Base-by-base conservation (phyloP, 2,113 vertebrate species). In the Heliornis fulica region DNA sequence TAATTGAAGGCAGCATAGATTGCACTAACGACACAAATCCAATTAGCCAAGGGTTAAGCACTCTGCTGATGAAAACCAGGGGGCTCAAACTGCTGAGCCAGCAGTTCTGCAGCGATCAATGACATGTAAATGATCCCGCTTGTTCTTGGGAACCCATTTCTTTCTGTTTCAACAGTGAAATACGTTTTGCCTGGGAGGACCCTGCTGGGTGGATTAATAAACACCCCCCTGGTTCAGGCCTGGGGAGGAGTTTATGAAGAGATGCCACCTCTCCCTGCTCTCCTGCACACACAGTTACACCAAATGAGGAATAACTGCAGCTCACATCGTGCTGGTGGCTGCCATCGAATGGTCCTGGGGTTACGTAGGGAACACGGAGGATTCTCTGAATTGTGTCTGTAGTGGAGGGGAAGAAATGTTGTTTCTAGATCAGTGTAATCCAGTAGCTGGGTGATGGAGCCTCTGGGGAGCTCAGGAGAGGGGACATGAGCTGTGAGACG, bases 41-140 rank as follows among this genome's bases (percentile, higher is more conserved):
- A 96, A 96, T 97, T 96, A 95, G 61, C 50, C n/a, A 10, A n/a
- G 93, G 87, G 89, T 45, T 94, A 95, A 97, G 76, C 94, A 93
- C 89, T 94, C 79, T 0, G 7, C 86, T 87, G 84, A 92, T 93
- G 95, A 94, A 95, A 90, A 41, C 34, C 81, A 13, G 43, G 54
- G 54, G 89, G 29, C 22, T n/a, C 54, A 20, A 91, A 90, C 4
- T 63, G 95, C 93, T 95, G 95, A 97, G 94, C 57, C 90, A 96
- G 96, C 94, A 74, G 66, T 69, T 69, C 75, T 22, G 63, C 10
- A 6, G 78, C 0, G 20, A 93, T 95, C 90, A 4, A 97, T 96
- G 84, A 65, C 43, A 2, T 36, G 91, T 60, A 85, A 87, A 94
- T 66, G 65, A 61, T 26, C 68, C 7, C 7, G 40, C 80, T 54